These are phyloP conservation scores for Echinometra lucunter DNA, from an alignment of 53 echinoderm and acorn worm genomes.

Conservation along the genomic window DNA sequence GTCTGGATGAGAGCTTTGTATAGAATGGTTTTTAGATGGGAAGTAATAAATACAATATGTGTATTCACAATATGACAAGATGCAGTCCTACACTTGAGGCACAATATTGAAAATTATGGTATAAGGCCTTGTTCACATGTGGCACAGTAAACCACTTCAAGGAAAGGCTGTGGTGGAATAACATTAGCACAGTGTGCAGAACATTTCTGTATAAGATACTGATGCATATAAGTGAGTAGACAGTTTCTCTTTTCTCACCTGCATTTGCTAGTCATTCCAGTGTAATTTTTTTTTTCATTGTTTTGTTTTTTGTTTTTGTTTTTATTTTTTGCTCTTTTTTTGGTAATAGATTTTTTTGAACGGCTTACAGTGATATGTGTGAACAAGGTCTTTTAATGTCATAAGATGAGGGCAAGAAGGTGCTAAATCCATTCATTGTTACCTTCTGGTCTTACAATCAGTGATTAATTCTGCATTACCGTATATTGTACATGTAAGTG, in stretches of 20 bases:
- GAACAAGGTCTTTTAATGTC: background rate
- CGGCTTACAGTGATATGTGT: too few species aligned
- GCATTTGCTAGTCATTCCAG: too few species aligned
- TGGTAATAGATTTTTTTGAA: too few species aligned
- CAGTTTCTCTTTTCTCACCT: too few species aligned
- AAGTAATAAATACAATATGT: conserved; percentile 4
- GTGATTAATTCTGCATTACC: background rate
- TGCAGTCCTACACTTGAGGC: background rate
- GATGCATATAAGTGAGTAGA: too few species aligned
- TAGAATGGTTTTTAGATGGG: background rate
- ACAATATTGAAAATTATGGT: background rate
- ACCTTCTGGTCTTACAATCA: background rate
- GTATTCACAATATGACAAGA: background rate
- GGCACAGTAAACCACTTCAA: too few species aligned
- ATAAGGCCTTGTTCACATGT: background rate
- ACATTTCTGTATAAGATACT: too few species aligned
- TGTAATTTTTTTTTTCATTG: too few species aligned
- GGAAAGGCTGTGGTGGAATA: too few species aligned
- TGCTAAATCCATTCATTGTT: background rate
- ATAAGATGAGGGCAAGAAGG: background rate
- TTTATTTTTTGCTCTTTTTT: too few species aligned
- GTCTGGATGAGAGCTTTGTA: background rate
- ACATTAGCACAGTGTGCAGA: too few species aligned
- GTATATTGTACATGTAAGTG: background rate
- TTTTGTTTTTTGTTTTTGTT: too few species aligned